Conservation (phyloP, 2,797 vertebrate species). For the Macroramphosus scolopax region DNA sequence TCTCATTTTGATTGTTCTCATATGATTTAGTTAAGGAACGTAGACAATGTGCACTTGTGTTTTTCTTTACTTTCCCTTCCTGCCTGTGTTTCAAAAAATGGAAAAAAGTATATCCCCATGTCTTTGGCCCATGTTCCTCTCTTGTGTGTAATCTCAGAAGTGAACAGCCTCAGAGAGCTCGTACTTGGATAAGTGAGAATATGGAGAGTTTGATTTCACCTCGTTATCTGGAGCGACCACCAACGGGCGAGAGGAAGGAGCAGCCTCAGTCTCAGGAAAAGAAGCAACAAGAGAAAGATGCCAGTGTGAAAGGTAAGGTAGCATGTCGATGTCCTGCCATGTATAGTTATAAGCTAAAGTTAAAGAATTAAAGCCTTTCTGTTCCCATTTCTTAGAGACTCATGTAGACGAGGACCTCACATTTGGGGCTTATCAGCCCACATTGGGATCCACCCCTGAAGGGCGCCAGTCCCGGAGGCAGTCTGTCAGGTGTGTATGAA, state of each 20-base stretch:
- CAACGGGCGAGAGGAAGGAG: constrained; percentile 70
- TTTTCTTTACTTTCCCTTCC: too few species aligned
- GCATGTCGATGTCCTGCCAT: too few species aligned
- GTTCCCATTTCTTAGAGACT: constrained; percentile 50
- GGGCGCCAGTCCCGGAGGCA: constrained; percentile 79
- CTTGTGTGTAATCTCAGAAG: constrained; percentile 42
- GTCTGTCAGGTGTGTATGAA: constrained; percentile 79
- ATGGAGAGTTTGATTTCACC: constrained; percentile 77
- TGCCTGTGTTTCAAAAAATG: too few species aligned
- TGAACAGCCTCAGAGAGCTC: constrained; percentile 74
- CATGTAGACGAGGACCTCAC: constrained; percentile 77
- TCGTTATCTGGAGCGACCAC: constrained; percentile 71
- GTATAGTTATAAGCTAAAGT: too few species aligned
- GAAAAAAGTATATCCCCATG: too few species aligned
- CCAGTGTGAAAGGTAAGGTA: constrained; percentile 67
- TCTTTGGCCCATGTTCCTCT: not conserved
- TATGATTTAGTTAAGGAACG: too few species aligned
- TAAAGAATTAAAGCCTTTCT: not conserved
- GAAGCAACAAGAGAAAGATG: constrained; percentile 26
- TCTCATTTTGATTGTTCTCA: too few species aligned
- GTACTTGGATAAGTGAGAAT: constrained; percentile 85
- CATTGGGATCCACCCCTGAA: constrained; percentile 70
- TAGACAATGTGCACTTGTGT: too few species aligned
- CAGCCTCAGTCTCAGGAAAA: constrained; percentile 45
- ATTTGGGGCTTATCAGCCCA: constrained; percentile 88